Evolutionary conservation across 2,888 invertebrate species (phyloP), one percentile per base, ranked within the genome.

Genomic region (Deladenus siricidicola): DNA sequence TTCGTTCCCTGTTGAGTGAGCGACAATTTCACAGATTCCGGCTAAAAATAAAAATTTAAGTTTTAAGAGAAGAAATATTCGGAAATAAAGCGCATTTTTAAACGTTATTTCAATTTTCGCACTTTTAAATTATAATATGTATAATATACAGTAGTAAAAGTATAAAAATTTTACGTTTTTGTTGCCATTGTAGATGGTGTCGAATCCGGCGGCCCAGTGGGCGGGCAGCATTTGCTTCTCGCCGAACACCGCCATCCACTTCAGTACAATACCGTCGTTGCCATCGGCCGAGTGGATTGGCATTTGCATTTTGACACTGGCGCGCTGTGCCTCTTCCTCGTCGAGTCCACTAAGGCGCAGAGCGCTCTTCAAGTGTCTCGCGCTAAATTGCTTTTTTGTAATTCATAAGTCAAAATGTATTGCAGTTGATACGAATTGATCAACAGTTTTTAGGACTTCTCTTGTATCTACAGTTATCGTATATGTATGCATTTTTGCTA

Each of bases 121-220:
- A n/a, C n/a, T n/a, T n/a, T n/a, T n/a, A n/a, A n/a, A n/a, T n/a
- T n/a, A n/a, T n/a, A n/a, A n/a, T n/a, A n/a, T n/a, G n/a, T n/a
- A n/a, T n/a, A n/a, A n/a, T n/a, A n/a, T n/a, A n/a, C n/a, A n/a
- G n/a, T n/a, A 34, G 8, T 10, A 34, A 34, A 6, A 26, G 28
- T 34, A 54, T 51, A 14, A 29, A 24, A 34, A 34, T 34, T 34
- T 10, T 34, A 34, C 39, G 28, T 63, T 59, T 29, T 60, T 70
- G 58, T 68, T 61, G 58, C 76, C 74, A 60, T 64, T 69, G 67
- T 71, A 60, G 50, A 70, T 60, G 43, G 70, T 54, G 64, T 76
- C 66, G 48, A 76, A 56, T 45, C 70, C 66, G 58, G 66, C 66
- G 51, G 63, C 57, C 44, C 70, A 51, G 49, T 73, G 65, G 58